These are phyloP conservation scores for Deroplatys truncata DNA, from an alignment of 2,888 invertebrate species.

Conservation along the genomic window DNA sequence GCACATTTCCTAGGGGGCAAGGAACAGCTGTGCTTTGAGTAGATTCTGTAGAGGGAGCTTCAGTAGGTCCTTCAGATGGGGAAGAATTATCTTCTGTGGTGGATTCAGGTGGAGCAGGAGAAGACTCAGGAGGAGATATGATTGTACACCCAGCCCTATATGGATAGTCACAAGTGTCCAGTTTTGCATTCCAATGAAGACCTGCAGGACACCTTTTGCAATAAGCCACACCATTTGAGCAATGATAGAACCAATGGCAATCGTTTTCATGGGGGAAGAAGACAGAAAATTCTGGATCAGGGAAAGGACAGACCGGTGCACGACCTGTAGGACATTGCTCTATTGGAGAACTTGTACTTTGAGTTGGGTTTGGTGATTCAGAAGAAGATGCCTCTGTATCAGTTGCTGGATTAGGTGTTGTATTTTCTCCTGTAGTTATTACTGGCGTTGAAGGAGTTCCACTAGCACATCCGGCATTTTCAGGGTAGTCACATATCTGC, in stretches of 20 bases:
- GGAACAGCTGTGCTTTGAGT: no score
- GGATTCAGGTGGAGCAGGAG: not conserved
- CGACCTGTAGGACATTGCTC: not conserved
- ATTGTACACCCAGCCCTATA: not conserved
- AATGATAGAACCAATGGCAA: not conserved
- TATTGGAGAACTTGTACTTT: not conserved
- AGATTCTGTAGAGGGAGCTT: no score
- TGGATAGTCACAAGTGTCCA: not conserved
- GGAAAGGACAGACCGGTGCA: not conserved
- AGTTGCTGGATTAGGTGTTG: no score
- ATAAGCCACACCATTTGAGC: not conserved
- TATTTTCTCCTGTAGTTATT: no score
- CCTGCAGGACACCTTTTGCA: not conserved
- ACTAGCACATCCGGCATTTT: no score
- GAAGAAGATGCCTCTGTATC: not conserved
- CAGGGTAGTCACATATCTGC: no score
- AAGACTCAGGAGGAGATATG: not conserved
- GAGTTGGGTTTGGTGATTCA: not conserved
- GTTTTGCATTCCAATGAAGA: not conserved
- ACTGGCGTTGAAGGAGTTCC: no score
- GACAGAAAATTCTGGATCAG: not conserved
- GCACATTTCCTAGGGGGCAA: not conserved
- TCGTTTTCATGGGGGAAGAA: not conserved
- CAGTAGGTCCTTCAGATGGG: no score
- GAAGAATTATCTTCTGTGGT: not conserved